Evolutionary conservation across 2,797 vertebrate genomes (phyloP), one percentile per base, ranked within the genome.

Genomic region (Smutsia gigantea): DNA sequence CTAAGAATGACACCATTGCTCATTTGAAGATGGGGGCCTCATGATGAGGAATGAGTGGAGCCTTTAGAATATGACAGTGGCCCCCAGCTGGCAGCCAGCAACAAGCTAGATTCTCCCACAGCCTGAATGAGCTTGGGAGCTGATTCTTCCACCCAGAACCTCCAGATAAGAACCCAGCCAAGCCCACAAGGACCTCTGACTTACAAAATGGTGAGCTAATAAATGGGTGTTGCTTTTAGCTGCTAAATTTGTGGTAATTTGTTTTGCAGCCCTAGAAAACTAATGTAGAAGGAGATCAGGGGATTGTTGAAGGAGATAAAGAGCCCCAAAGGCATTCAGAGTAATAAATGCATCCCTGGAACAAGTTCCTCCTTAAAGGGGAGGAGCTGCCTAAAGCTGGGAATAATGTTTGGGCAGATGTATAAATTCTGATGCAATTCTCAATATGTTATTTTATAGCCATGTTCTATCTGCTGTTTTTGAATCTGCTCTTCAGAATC

Each of bases 111-210:
- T 49, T 86, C 51, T 93, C 57, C 68, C 53, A 68, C 10, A 66
- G 74, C 57, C 69, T 55, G 66, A 85, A 23, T 34, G 39, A 87
- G 14, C 53, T 27, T 19, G 23, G 46, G 84, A 92, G 17, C 49
- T 23, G 55, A 69, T 79, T 61, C 34, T 81, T 69, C 4, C 42
- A 46, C 63, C 34, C 57, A 87, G 27, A 71, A n/a, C 25, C 63
- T 71, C 4, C 59, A 89, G 55, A 61, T 51, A 90, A 75, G 25
- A 79, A 83, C 8, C 15, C 49, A 88, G 37, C 29, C 77, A 92
- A 72, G 63, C 51, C 53, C 57, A 84, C 61, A 72, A 92, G 53
- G 46, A 87, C 64, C 77, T 90, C 63, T 90, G 66, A 78, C 83
- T 51, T 83, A 39, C 21, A 49, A 12, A 85, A 83, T 2, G 27